These are phyloP conservation scores for Charanyca ferruginea DNA, from an alignment of 2,888 invertebrate species.

Conservation along the genomic window DNA sequence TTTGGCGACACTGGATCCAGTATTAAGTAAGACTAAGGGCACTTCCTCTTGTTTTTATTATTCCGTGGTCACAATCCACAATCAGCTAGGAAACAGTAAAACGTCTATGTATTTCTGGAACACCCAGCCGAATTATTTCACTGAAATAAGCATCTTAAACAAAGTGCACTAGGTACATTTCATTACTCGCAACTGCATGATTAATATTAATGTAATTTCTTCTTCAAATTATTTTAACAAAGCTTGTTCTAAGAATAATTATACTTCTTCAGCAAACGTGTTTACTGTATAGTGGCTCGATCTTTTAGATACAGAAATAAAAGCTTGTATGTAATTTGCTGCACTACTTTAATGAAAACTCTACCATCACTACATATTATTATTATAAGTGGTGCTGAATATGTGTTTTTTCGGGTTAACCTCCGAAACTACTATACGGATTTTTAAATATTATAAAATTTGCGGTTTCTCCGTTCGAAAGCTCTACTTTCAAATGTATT, in stretches of 20 bases:
- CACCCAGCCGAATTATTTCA: not conserved
- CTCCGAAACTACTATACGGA: too few relatives aligned
- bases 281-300: constrained; percentile 24
- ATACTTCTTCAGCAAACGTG: constrained; percentile 14
- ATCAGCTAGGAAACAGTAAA: not conserved
- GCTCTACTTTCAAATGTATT: not conserved
- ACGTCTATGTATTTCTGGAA: constrained; percentile 12
- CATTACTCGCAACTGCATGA: constrained; percentile 11
- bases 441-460: not conserved
- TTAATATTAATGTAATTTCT: constrained; percentile 26
- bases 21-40: too few relatives aligned
- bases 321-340: constrained; percentile 30
- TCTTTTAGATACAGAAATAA: constrained; percentile 15
- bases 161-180: constrained; percentile 26
- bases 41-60: too few relatives aligned
- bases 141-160: constrained; percentile 11
- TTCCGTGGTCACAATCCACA: not conserved
- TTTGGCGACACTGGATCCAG: too few relatives aligned
- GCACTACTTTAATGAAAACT: constrained; percentile 16
- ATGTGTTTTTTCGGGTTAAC: too few relatives aligned
- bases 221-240: constrained; percentile 34
- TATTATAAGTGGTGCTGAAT: too few relatives aligned
- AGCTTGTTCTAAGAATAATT: constrained; percentile 28
- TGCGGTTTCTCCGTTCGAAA: not conserved
- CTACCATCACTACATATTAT: too few relatives aligned